These are phyloP conservation scores for Phlogophora meticulosa DNA, from an alignment of 2,888 invertebrate species.

Conservation along the genomic window DNA sequence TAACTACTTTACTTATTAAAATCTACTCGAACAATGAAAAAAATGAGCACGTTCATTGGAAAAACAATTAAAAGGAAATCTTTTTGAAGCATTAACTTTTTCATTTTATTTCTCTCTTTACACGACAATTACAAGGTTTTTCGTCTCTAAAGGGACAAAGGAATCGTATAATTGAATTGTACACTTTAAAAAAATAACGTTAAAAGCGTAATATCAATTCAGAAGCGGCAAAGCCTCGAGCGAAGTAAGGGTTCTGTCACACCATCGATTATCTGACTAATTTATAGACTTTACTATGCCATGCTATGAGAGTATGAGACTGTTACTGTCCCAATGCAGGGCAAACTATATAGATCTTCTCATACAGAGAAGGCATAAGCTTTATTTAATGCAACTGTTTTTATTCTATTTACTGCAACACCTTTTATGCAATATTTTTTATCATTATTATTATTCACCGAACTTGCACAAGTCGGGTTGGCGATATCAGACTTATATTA, in stretches of 20 bases:
- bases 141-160: conserved; percentile 46
- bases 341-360: too few relatives aligned
- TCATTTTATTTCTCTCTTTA: conserved; percentile 41
- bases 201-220: conserved; percentile 53
- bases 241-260: conserved; percentile 13
- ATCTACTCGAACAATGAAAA: conserved; percentile 9
- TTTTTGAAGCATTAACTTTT: conserved; percentile 27
- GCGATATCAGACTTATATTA: too few relatives aligned
- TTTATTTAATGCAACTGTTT: too few relatives aligned
- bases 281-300: conserved; percentile 1
- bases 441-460: too few relatives aligned
- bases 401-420: too few relatives aligned
- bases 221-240: conserved; percentile 38
- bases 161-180: conserved; percentile 52
- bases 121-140: conserved; percentile 52
- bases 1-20: conserved; percentile 13
- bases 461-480: too few relatives aligned
- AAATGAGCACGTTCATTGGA: conserved; percentile 9
- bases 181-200: conserved; percentile 48
- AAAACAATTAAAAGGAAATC: conserved; percentile 18
- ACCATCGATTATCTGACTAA: background rate
- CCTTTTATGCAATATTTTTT: too few relatives aligned
- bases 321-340: too few relatives aligned
- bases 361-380: too few relatives aligned
- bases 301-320: too few relatives aligned